phyloP scores from a whole-genome alignment of 2,888 invertebrate genomes.

The Cerceris ruficornis region DNA sequence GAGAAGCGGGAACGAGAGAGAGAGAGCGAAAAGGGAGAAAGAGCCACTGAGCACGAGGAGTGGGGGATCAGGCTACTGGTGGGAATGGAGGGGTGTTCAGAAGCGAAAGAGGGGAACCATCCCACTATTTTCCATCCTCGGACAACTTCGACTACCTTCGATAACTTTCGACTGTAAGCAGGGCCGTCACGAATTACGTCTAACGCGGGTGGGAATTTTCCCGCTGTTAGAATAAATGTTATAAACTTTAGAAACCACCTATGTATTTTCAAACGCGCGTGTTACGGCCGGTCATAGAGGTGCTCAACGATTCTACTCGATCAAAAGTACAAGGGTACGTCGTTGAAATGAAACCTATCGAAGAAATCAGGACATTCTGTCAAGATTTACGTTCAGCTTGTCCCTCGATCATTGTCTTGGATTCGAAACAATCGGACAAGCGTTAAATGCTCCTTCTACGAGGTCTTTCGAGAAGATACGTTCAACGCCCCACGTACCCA shows the following conservation, averaged over 20 bases:
- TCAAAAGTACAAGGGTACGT: not conserved
- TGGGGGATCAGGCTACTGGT: constrained; percentile 46
- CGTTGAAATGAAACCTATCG: not conserved
- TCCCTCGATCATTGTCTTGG: no score
- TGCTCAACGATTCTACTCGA: not conserved
- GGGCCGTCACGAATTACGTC: constrained; percentile 63
- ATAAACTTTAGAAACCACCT: constrained; percentile 22
- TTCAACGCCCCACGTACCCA: constrained; percentile 17
- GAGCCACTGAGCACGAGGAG: constrained; percentile 33
- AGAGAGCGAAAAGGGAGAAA: constrained; percentile 46
- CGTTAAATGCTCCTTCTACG: not conserved
- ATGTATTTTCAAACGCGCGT: constrained; percentile 6
- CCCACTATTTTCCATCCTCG: constrained; percentile 65
- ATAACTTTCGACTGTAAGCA: constrained; percentile 62
- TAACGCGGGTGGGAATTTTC: constrained; percentile 56
- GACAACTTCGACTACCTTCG: constrained; percentile 65
- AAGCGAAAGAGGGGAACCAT: constrained; percentile 49
- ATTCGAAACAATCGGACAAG: no score
- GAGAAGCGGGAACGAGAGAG: constrained; percentile 29
- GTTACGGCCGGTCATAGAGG: not conserved
- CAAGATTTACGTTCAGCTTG: no score
- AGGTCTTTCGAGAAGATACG: not conserved
- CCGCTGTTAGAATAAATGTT: constrained; percentile 46
- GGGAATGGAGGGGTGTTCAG: constrained; percentile 50
- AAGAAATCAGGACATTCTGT: no score